phyloP scores from a whole-genome alignment of 2,888 invertebrate species.

The Elysia crispata region DNA sequence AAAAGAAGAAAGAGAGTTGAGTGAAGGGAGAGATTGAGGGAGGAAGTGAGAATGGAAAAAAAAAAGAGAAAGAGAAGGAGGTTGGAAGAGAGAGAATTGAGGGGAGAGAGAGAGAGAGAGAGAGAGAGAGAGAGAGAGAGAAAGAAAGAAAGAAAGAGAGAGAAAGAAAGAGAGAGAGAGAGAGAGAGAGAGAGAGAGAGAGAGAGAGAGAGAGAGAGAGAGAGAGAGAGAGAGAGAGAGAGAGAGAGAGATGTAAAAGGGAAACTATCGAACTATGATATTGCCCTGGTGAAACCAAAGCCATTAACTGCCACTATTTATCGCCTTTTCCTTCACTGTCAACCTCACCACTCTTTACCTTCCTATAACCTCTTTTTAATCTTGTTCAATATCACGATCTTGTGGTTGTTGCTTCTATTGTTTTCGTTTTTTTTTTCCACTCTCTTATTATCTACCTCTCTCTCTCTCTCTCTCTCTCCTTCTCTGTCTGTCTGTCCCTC shows the following conservation, averaged over 20 bases:
- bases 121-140: slow-evolving; percentile 10
- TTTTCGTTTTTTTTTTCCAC: too few species aligned
- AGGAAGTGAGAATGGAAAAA: slow-evolving; percentile 20
- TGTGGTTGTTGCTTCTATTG: too few species aligned
- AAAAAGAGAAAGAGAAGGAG: not conserved
- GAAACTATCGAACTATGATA: too few species aligned
- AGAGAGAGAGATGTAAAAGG: not conserved
- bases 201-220: not conserved
- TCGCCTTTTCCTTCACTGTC: not conserved
- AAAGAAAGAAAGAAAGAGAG: not conserved
- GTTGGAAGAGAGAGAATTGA: slow-evolving; percentile 5
- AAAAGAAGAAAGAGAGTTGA: too few species aligned
- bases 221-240: slow-evolving; percentile 15
- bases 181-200: not conserved
- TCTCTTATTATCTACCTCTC: not conserved
- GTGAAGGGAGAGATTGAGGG: too few species aligned
- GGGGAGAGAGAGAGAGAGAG: slow-evolving; percentile 24
- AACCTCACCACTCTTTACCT: not conserved
- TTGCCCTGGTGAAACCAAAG: not conserved
- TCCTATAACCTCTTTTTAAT: too few species aligned
- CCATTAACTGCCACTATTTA: not conserved
- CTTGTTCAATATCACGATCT: too few species aligned
- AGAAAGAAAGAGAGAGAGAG: not conserved
- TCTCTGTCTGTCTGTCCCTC: not conserved
- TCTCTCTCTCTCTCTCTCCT: not conserved